Evolutionary conservation across 2,888 invertebrate species (phyloP), one percentile per base, ranked within the genome.

Genomic region (Eucriotettix oculatus): DNA sequence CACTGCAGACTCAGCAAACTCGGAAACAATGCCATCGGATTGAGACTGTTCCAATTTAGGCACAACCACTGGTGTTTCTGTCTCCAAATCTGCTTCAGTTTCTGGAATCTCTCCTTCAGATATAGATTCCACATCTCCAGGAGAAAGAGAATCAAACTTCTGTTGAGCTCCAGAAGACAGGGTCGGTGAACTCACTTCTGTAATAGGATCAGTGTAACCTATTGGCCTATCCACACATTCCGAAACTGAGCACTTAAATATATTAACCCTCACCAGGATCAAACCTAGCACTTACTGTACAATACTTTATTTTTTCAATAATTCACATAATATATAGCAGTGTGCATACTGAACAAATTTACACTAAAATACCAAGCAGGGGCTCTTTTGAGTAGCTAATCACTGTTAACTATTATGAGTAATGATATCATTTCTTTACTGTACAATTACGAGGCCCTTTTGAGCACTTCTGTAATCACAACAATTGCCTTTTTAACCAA

Each of bases 31-130:
- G 10, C 42, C 58, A 12, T 58, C 60, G 48, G 61, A 58, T n/a
- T 40, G 57, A 42, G 52, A 43, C 11, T 58, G 52, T 52, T 62
- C 58, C 43, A 53, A 58, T 44, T 57, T 58, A 17, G 58, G 61
- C 59, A 63, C 58, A 61, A 61, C 64, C 52, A 62, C 64, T 43
- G 61, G 60, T 40, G 60, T 61, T n/a, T 64, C 65, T 16, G 63
- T 64, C 40, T 62, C 60, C 60, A 60, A 44, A 54, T 58, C 64
- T 48, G 62, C 60, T 44, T 65, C 68, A 60, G 69, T 64, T 60
- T 70, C 71, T 7, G 68, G 68, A 57, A 71, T 73, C 66, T 75
- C 75, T 16, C 75, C 75, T 66, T 76, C 75, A 10, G 74, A 73
- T 58, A 74, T 71, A 54, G 70, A 71, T 64, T 76, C 76, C 44